A percentile compares a stretch with the other conserved stretches of the same genome.
These are phyloP conservation scores for Plecotus auritus DNA, from an alignment of 2,113 vertebrate genomes.

Conservation along the genomic window DNA sequence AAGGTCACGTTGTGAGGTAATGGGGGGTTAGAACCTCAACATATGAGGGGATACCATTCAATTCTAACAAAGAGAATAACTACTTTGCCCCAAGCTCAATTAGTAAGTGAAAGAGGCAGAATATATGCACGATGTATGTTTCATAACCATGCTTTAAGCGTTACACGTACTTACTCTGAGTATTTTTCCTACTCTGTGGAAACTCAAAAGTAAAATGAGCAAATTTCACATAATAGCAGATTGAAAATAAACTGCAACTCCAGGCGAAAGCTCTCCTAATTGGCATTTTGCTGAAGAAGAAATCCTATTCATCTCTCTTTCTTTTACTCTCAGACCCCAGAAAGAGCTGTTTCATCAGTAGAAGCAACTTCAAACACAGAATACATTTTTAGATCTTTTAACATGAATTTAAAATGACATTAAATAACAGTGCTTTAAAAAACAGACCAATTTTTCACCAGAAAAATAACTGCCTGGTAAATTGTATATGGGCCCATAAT, in stretches of 20 bases:
- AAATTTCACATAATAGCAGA: background rate
- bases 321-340: background rate
- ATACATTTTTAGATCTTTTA: background rate
- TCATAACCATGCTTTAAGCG: background rate
- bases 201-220: conserved; percentile 11
- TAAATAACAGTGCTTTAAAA: background rate
- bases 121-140: background rate
- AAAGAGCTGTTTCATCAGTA: background rate
- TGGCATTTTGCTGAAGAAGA: conserved; percentile 22
- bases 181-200: background rate
- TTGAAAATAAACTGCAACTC: background rate
- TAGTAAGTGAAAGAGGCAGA: background rate
- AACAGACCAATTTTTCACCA: background rate
- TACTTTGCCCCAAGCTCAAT: background rate
- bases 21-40: background rate
- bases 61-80: background rate
- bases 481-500: background rate
- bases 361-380: background rate
- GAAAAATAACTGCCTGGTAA: background rate
- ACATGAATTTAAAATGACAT: conserved; percentile 35
- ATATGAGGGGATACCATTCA: background rate
- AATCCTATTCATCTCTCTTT: background rate
- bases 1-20: background rate
- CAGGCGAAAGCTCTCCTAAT: background rate
- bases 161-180: background rate